Evolutionary conservation across 2,113 vertebrate genomes (phyloP).

Genomic region (Piprites chloris): DNA sequence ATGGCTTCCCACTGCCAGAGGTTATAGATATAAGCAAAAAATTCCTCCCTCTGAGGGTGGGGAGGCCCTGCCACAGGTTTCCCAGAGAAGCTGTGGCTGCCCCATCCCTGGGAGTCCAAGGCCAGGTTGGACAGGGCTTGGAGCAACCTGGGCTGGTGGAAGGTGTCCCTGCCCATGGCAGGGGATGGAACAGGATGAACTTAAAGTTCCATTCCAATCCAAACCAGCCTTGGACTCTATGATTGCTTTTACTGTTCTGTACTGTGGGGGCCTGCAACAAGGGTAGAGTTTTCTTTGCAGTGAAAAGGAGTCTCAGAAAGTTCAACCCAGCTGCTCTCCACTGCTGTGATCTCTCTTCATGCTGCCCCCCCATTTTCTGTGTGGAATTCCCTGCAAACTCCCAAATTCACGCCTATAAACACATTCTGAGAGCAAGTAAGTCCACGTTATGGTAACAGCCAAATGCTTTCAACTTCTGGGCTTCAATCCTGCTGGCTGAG

Average conservation of each 20-base stretch:
- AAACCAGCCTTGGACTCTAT: background rate
- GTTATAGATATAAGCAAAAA: background rate
- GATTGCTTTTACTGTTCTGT: background rate
- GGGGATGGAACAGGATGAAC: background rate
- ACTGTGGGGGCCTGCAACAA: background rate
- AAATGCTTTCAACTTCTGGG: constrained; percentile 3
- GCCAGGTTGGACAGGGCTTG: background rate
- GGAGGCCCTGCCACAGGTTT: background rate
- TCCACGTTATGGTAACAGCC: background rate
- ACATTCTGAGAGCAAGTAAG: background rate
- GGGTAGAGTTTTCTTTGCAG: background rate
- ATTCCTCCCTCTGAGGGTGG: background rate
- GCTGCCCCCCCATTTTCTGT: background rate
- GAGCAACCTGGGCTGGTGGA: background rate
- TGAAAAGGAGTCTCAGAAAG: background rate
- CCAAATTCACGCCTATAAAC: constrained; percentile 8
- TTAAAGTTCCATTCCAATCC: background rate
- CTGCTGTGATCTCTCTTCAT: background rate
- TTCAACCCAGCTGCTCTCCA: background rate
- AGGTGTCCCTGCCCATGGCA: background rate
- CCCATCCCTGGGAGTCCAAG: background rate
- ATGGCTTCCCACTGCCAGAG: background rate
- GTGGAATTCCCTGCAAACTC: constrained; percentile 17
- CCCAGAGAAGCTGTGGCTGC: background rate
- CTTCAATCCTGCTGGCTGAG: background rate